Percentiles rank a stretch among this genome's conserved stretches.
Conservation (phyloP, 2,888 invertebrate species). For the Myopa testacea region DNA sequence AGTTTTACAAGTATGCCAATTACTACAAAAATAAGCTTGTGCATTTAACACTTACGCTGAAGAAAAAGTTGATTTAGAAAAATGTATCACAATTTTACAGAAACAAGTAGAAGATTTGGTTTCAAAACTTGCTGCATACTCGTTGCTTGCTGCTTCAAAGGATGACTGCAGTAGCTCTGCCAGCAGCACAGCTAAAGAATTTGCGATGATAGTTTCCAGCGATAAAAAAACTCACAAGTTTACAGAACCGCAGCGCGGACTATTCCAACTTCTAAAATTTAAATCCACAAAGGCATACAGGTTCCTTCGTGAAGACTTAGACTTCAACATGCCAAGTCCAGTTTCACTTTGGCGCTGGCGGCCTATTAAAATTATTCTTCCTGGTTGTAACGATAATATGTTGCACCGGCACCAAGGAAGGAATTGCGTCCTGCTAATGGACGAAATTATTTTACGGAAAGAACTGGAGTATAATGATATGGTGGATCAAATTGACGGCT, state of each 20-base stretch:
- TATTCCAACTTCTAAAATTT: not conserved
- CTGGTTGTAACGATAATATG: not conserved
- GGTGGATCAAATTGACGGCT: slow-evolving; percentile 1
- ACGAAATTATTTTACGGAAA: not conserved
- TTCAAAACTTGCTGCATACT: too few relatives aligned
- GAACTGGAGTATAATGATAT: slow-evolving; percentile 9
- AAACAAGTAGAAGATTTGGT: not conserved
- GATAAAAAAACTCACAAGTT: not conserved
- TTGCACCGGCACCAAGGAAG: not conserved
- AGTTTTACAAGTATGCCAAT: not conserved
- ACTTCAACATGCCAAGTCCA: not conserved
- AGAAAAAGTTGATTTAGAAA: not conserved
- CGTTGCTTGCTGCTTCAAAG: not conserved
- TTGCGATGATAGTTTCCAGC: not conserved
- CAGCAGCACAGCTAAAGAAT: not conserved
- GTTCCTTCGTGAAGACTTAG: not conserved
- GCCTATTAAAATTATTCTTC: slow-evolving; percentile 11
- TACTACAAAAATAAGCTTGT: not conserved
- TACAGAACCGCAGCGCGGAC: not conserved
- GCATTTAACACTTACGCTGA: too few relatives aligned
- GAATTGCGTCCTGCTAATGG: not conserved
- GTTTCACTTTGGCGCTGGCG: not conserved
- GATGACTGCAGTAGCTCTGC: not conserved
- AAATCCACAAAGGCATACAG: not conserved
- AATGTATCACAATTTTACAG: not conserved